phyloP scores from a whole-genome alignment of 2,888 invertebrate genomes.

The Tortricodes alternella region DNA sequence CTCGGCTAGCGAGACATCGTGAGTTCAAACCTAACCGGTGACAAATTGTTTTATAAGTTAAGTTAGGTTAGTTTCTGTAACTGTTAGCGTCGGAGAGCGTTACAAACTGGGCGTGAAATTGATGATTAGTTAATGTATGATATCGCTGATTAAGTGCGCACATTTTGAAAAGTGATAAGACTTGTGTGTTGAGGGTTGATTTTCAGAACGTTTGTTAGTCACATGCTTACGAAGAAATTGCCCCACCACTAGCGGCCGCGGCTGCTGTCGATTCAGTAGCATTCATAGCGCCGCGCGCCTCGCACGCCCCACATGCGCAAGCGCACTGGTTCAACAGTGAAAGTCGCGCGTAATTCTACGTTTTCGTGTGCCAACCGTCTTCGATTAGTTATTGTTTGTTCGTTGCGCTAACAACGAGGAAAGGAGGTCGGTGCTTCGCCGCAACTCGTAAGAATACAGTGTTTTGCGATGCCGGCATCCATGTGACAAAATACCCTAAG shows the following conservation, averaged over 20 bases:
- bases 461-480: slow-evolving; percentile 59
- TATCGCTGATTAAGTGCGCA: slow-evolving; percentile 4
- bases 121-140: neutral
- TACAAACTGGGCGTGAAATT: neutral
- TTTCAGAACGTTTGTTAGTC: slow-evolving; percentile 60
- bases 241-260: slow-evolving; percentile 48
- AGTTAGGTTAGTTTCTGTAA: neutral
- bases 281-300: slow-evolving; percentile 65
- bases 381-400: slow-evolving; percentile 79
- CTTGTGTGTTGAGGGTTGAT: slow-evolving; percentile 33
- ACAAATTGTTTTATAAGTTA: neutral
- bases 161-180: slow-evolving; percentile 3
- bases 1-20: too few species aligned
- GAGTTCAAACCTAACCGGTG: too few species aligned
- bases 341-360: slow-evolving; percentile 75
- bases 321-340: slow-evolving; percentile 64
- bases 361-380: slow-evolving; percentile 71
- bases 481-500: slow-evolving; percentile 55
- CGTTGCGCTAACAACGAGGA: slow-evolving; percentile 78
- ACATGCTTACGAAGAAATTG: slow-evolving; percentile 47
- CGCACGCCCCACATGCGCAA: slow-evolving; percentile 65
- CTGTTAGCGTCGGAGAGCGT: neutral
- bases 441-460: slow-evolving; percentile 63
- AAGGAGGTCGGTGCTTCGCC: slow-evolving; percentile 77
- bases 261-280: slow-evolving; percentile 58